These are phyloP conservation scores for Sakesphorus luctuosus DNA, from an alignment of 2,113 vertebrate species.

Conservation along the genomic window DNA sequence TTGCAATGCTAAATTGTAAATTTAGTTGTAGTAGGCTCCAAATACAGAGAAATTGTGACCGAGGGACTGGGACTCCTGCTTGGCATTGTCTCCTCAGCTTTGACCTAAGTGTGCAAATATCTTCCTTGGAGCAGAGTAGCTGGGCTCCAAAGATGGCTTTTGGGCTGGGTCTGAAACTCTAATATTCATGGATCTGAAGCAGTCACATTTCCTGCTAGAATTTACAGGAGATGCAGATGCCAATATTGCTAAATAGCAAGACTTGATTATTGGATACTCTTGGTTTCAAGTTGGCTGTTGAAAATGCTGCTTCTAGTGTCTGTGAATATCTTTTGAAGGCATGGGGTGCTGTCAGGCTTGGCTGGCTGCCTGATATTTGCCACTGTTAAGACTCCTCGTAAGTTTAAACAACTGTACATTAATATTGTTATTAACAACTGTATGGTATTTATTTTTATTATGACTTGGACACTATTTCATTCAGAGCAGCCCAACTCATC, in stretches of 20 bases:
- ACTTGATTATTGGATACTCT: neutral
- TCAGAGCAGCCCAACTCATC: neutral
- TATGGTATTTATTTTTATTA: neutral
- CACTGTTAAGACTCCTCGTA: neutral
- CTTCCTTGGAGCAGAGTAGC: neutral
- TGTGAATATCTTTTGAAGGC: neutral
- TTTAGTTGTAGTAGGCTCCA: neutral
- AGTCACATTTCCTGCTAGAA: neutral
- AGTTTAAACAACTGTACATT: neutral
- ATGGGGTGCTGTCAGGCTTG: neutral
- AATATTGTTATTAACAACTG: neutral
- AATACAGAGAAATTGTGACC: neutral
- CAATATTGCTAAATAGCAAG: neutral
- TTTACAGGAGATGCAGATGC: neutral
- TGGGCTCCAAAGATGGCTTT: neutral
- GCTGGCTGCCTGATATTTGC: neutral
- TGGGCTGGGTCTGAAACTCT: neutral
- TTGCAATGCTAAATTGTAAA: neutral
- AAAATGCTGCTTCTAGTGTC: neutral
- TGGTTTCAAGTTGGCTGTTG: neutral
- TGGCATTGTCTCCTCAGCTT: neutral
- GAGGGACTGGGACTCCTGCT: neutral
- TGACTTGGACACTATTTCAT: neutral
- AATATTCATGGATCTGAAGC: neutral
- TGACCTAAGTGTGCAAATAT: rapidly evolving